Base-by-base conservation (phyloP, 2,888 invertebrate species). In the Ommatoiulus sabulosus region DNA sequence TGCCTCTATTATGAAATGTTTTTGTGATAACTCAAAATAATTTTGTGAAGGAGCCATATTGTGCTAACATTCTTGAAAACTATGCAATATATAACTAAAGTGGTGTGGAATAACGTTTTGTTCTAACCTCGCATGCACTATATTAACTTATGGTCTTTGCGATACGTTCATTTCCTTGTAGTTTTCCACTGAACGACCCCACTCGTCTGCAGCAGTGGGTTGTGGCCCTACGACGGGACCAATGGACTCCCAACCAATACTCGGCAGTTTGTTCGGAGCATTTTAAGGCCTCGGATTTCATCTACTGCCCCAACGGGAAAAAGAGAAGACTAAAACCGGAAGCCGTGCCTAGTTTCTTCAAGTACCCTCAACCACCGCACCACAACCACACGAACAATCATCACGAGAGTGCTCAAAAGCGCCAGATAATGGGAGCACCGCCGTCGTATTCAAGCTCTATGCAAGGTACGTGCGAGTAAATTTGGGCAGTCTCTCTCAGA, bases 161-260 rank as follows among this genome's bases (percentile, higher is more conserved):
- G 35, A 35, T 35, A 35, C 35, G 2, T 35, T 35, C 35, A 2
- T 63, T 17, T 80, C n/a, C 10, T 3, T 8, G 3, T 15, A 80
- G 80, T 35, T 80, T 80, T 35, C 80, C 80, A 24, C n/a, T 80
- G 20, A 20, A 80, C 35, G 80, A 80, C 35, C 80, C 80, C 17
- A 17, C 8, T 17, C 80, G 80, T 35, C 80, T 80, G 20, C 80
- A 80, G 17, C 80, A 80, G 35, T 80, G 80, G 80, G 35, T 80
- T 24, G 80, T 35, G 10, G 80, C 80, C 15, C 17, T 80, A 35
- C 80, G 35, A 10, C 80, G 80, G n/a, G 80, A 80, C 35, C 20
- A 80, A 17, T 80, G 80, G 80, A 80, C 35, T 20, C 80, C 80
- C 35, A 80, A 80, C 80, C 80, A 80, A 80, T 80, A 80, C 17